Base-by-base conservation (phyloP, 2,797 vertebrate species). In the Acanthis flammea region DNA sequence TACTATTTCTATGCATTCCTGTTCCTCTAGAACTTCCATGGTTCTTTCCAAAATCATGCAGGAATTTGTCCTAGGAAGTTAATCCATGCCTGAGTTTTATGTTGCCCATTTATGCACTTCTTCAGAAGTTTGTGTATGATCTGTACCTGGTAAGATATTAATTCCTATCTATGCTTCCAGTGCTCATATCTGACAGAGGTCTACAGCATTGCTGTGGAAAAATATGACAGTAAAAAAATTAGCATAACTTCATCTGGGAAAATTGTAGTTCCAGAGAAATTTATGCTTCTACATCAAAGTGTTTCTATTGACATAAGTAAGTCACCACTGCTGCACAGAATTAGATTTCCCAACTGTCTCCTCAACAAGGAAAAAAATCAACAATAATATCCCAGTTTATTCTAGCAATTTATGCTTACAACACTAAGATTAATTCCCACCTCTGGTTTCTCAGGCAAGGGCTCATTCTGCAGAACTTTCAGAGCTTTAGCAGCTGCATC, bases 401-500 rank as follows among this genome's bases (percentile, higher is more conserved):
- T 19, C 47, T 44, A 51, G 62, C 54, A 92, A 89, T 81, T 94
- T 74, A 71, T 44, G 60, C 45, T 84, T 87, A 85, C 19, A 72
- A 44, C 55, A 93, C 48, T 41, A 55, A 65, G 58, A 84, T 77
- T 27, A 91, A 82, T 68, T 90, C 97, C 96, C 78, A 98, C 98
- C 98, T 98, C 98, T 80, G 98, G 98, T 95, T 99, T 98, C 88
- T 99, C 99, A 17, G 99, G 97, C 47, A 98, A 97, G 73, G 99
- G 99, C 97, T 99, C 99, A 42, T 98, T 99, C 97, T 99, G 99
- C 96, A 99, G 98, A 87, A 98, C 98, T 98, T 99, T 99, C 93
- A 99, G 97, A 75, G 99, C 99, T 97, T 99, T 99, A 48, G 98
- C 98, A 94, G 99, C 98, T 75, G 99, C 99, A 5, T 99, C 99